A percentile compares a stretch with the other conserved stretches of the same genome.
phyloP scores from a whole-genome alignment of 2,113 vertebrate species.

The Perccottus glenii region DNA sequence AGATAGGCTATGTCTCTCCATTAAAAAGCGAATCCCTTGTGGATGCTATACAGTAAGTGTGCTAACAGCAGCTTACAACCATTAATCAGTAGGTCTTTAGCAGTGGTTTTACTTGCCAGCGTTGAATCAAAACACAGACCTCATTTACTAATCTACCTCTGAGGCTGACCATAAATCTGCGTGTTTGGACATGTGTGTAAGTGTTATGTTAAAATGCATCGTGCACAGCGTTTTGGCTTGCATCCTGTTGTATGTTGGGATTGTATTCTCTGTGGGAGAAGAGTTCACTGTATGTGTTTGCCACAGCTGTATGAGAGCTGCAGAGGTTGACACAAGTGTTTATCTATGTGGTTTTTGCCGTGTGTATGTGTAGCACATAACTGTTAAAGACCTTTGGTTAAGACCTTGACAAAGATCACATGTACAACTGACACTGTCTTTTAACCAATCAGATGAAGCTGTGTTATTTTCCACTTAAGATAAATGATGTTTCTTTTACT shows the following conservation, averaged over 20 bases:
- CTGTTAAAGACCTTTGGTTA: slow-evolving; percentile 7
- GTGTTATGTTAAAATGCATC: neutral
- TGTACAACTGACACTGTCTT: slow-evolving; percentile 10
- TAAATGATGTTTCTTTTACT: slow-evolving; percentile 33
- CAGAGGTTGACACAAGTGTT: slow-evolving; percentile 12
- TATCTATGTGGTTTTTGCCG: slow-evolving; percentile 26
- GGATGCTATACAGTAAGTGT: neutral
- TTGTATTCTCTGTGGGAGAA: slow-evolving; percentile 4
- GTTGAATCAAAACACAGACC: slow-evolving; percentile 21
- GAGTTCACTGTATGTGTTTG: slow-evolving; percentile 9
- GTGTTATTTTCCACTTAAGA: slow-evolving; percentile 59
- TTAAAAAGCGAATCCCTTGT: too few relatives aligned
- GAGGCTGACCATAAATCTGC: neutral
- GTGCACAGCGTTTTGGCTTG: neutral
- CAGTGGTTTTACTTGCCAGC: slow-evolving; percentile 28
- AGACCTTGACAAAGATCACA: slow-evolving; percentile 14
- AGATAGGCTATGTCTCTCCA: neutral
- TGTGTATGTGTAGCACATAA: slow-evolving; percentile 5
- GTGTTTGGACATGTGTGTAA: slow-evolving; percentile 4
- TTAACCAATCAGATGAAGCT: slow-evolving; percentile 34
- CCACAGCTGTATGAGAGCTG: slow-evolving; percentile 2
- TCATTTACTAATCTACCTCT: slow-evolving; percentile 34
- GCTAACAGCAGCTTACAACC: slow-evolving; percentile 29
- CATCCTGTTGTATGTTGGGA: neutral
- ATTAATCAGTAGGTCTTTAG: slow-evolving; percentile 37